Conservation (phyloP, 2,888 invertebrate species). For the Noctua janthe region DNA sequence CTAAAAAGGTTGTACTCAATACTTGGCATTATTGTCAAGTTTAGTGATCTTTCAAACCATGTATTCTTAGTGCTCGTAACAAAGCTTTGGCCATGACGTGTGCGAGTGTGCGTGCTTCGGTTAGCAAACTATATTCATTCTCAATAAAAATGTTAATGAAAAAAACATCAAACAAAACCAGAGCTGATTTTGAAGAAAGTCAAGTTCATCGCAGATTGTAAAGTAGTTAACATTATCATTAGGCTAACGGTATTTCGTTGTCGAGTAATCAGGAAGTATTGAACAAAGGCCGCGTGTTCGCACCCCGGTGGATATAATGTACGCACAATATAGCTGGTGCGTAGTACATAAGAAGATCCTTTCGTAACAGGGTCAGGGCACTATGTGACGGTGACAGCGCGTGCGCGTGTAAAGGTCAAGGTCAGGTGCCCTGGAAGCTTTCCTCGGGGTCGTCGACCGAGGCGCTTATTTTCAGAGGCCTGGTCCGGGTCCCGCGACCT, state of each 20-base stretch:
- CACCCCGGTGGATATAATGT: constrained; percentile 42
- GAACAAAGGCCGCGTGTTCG: constrained; percentile 41
- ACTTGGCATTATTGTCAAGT: not conserved
- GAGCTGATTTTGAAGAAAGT: not conserved
- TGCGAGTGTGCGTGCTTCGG: not conserved
- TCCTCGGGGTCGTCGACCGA: constrained; percentile 86
- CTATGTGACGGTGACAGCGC: constrained; percentile 85
- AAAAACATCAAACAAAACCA: constrained; percentile 6
- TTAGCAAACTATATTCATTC: not conserved
- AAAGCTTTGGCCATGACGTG: constrained; percentile 4
- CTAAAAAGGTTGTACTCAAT: not conserved
- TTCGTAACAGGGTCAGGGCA: constrained; percentile 88
- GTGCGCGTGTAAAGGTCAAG: constrained; percentile 89
- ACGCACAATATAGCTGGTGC: constrained; percentile 52
- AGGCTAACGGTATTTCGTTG: constrained; percentile 24
- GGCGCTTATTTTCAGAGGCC: constrained; percentile 85
- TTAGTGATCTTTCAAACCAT: not conserved
- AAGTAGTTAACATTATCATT: constrained; percentile 13
- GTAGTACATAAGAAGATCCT: constrained; percentile 77
- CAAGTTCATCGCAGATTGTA: constrained; percentile 8
- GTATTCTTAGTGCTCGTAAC: not conserved
- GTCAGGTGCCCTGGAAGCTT: constrained; percentile 89
- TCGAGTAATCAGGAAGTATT: constrained; percentile 50
- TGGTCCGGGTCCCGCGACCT: constrained; percentile 84
- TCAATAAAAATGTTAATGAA: constrained; percentile 2